Evolutionary conservation across 1,140 invertebrate genomes (phyloP).

Genomic region (Cataglyphis hispanica): DNA sequence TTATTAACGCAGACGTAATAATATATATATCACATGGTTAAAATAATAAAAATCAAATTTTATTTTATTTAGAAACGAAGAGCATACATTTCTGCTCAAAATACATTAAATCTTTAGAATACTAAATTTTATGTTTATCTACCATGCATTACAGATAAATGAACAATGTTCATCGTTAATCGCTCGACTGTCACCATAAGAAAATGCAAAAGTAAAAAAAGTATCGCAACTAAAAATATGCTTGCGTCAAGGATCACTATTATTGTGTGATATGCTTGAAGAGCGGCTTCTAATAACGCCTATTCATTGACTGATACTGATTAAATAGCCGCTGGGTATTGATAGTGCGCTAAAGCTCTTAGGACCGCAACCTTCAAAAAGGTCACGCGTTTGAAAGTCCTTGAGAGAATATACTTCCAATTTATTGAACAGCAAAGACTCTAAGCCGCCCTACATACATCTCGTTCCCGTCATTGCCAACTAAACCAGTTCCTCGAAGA

Average conservation of each 20-base stretch:
- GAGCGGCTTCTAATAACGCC: slow-evolving; percentile 17
- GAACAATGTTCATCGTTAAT: background rate
- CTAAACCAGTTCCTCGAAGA: background rate
- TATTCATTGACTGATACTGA: slow-evolving; percentile 37
- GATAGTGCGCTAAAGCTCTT: slow-evolving; percentile 30
- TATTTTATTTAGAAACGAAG: background rate
- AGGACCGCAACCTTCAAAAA: slow-evolving; percentile 1
- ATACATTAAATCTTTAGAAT: background rate
- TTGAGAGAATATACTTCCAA: background rate
- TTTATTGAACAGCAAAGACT: slow-evolving; percentile 19
- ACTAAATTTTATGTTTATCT: background rate
- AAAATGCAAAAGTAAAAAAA: slow-evolving; percentile 7
- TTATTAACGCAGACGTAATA: no score
- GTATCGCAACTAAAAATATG: background rate
- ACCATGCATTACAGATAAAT: background rate
- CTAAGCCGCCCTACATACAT: background rate
- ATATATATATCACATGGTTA: background rate
- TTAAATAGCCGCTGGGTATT: slow-evolving; percentile 36
- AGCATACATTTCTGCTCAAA: background rate
- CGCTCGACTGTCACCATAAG: background rate
- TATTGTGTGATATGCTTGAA: background rate
- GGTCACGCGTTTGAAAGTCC: slow-evolving; percentile 18
- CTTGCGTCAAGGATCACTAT: background rate
- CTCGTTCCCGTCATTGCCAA: slow-evolving; percentile 3
- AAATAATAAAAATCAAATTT: background rate